A percentile compares a stretch with the other conserved stretches of the same genome.
These are phyloP conservation scores for Vandiemenella viatica DNA, from an alignment of 2,888 invertebrate species.

Conservation along the genomic window DNA sequence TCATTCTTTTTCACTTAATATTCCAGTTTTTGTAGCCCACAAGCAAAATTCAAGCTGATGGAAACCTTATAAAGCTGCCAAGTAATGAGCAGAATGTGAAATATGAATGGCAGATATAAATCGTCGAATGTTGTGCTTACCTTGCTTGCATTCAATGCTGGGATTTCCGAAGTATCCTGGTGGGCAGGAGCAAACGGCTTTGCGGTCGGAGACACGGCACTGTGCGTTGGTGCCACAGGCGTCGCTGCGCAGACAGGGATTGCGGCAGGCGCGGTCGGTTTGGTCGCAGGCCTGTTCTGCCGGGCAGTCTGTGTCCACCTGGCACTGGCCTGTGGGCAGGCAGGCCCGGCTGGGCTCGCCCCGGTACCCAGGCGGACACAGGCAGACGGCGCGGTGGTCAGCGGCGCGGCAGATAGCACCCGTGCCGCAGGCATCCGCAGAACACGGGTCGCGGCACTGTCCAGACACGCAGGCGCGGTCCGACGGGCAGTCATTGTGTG, in stretches of 20 bases:
- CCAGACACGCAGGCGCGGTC: conserved; percentile 52
- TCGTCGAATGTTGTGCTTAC: conserved; percentile 24
- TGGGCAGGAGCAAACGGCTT: conserved; percentile 62
- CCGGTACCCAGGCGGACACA: conserved; percentile 73
- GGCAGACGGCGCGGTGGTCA: conserved; percentile 68
- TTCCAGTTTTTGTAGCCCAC: no score
- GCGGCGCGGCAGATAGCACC: conserved; percentile 66
- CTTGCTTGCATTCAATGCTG: conserved; percentile 47
- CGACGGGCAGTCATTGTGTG: conserved; percentile 61
- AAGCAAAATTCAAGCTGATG: no score
- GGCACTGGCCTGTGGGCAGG: conserved; percentile 61
- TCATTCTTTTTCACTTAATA: no score
- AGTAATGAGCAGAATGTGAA: no score
- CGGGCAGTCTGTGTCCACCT: conserved; percentile 59
- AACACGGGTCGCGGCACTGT: conserved; percentile 57
- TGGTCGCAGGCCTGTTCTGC: conserved; percentile 56
- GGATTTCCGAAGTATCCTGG: conserved; percentile 60
- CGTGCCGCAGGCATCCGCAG: conserved; percentile 56
- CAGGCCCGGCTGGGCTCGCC: conserved; percentile 67
- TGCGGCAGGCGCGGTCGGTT: conserved; percentile 54
- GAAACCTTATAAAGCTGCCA: no score
- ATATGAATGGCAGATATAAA: no score
- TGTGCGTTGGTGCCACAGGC: conserved; percentile 75
- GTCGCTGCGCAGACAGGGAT: conserved; percentile 60
- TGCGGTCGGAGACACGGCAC: conserved; percentile 60